Evolutionary conservation across 2,888 invertebrate genomes (phyloP), one percentile per base, ranked within the genome.

Genomic region (Hydriomena furcata): DNA sequence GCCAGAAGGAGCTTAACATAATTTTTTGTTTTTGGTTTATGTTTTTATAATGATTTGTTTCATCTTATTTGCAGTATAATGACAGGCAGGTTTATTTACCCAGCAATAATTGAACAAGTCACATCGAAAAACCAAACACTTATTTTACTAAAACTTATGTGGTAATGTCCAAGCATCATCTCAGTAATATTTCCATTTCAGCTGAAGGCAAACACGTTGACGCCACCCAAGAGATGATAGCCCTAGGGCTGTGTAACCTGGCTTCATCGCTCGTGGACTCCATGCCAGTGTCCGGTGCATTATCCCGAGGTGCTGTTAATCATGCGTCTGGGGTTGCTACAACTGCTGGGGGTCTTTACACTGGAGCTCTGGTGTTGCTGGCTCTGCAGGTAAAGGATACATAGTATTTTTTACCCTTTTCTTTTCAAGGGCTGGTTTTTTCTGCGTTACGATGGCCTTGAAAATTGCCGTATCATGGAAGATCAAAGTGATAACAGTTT

Each of bases 321-420:
- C 96, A 98, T 80, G 97, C 97, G 17, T 96, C 96, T 67, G 98
- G 98, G 5, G 98, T 98, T 1, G 94, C 94, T 71, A 95, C 97
- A 25, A 96, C 97, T 8, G 93, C 97, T 68, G 96, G 97, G 40
- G 98, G 98, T 1, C 90, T 97, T 37, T 95, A 95, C 71, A 97
- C 97, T 40, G 95, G 94, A 82, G 88, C 89, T 46, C 79, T 86
- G 7, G 91, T 90, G 53, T 70, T 89, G 63, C 78, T 91, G 20
- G 79, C 89, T 20, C 65, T 89, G 30, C 92, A 92, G 82, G 90
- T 89, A 60, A 32, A 6, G 5, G 5, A n/a, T n/a, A n/a, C n/a
- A 17, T 17, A 3, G 4, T 17, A 17, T 3, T 17, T 17, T 17
- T 17, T 17, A 17, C 17, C 2, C 17, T 3, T 17, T 17, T 17